These are phyloP conservation scores for Syrphus vitripennis DNA, from an alignment of 2,888 invertebrate species.

Conservation along the genomic window DNA sequence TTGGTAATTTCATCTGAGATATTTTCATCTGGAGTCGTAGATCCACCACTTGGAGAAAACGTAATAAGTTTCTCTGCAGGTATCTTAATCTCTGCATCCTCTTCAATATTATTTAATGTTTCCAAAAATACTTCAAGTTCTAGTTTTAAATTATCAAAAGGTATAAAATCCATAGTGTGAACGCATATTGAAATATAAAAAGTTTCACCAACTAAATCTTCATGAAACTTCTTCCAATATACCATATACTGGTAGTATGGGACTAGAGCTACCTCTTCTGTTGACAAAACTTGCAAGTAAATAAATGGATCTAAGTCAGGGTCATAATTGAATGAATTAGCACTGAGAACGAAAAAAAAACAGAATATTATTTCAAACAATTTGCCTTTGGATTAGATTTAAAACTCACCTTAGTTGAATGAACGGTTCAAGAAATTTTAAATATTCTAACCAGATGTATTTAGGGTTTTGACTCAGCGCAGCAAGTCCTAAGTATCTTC, in stretches of 20 bases:
- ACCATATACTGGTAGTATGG: background rate
- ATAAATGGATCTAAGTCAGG: background rate
- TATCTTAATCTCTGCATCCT: background rate
- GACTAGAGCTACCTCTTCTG: background rate
- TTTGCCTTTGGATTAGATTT: background rate
- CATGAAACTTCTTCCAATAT: background rate
- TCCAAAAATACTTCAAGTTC: background rate
- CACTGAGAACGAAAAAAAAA: background rate
- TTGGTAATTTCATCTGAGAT: background rate
- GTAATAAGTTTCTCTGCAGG: background rate
- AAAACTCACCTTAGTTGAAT: slow-evolving; percentile 11
- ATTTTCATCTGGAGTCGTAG: background rate
- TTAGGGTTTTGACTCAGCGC: background rate
- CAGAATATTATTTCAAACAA: background rate
- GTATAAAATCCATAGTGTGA: background rate
- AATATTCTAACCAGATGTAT: slow-evolving; percentile 7
- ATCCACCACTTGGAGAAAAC: background rate
- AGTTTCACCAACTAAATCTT: background rate
- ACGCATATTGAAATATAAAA: slow-evolving; percentile 1
- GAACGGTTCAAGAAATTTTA: slow-evolving; percentile 23
- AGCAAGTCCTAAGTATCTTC: background rate
- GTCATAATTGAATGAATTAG: background rate
- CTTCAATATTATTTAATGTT: background rate
- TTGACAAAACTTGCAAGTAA: background rate
- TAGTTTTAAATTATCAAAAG: background rate